A percentile compares a stretch with the other conserved stretches of the same genome.
phyloP scores from a whole-genome alignment of 2,797 vertebrate species.

The Sebastes cheni region DNA sequence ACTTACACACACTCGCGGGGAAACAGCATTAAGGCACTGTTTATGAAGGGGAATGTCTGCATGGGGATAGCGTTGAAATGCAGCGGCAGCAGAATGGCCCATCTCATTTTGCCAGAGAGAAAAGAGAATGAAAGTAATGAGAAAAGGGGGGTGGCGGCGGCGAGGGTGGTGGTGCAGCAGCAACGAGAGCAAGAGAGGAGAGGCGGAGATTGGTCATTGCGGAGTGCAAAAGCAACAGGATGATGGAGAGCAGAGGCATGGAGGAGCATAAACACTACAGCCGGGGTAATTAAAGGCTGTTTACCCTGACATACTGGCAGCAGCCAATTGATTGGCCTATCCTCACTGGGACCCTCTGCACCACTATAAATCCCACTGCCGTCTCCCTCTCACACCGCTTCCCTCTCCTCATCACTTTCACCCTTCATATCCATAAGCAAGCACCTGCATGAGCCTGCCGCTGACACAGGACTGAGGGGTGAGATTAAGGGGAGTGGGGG shows the following conservation, averaged over 20 bases:
- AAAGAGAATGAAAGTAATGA: conserved; percentile 69
- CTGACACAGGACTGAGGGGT: conserved; percentile 25
- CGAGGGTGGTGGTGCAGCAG: conserved; percentile 41
- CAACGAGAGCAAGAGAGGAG: conserved; percentile 29
- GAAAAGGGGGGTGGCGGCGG: conserved; percentile 39
- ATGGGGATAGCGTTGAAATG: conserved; percentile 62
- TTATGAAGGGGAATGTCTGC: conserved; percentile 60
- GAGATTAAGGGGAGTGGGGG: conserved; percentile 16
- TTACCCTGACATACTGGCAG: conserved; percentile 71
- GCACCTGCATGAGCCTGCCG: conserved; percentile 13
- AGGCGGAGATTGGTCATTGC: conserved; percentile 53
- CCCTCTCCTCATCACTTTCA: conserved; percentile 29
- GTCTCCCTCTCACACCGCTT: conserved; percentile 29
- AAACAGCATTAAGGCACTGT: conserved; percentile 48
- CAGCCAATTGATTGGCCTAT: conserved; percentile 69
- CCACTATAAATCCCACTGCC: conserved; percentile 72
- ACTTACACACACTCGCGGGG: neutral
- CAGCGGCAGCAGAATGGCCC: conserved; percentile 68
- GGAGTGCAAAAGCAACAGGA: conserved; percentile 54
- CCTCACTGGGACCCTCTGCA: conserved; percentile 61
- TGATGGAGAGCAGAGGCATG: conserved; percentile 68
- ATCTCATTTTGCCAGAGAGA: conserved; percentile 68
- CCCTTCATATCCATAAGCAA: conserved; percentile 36
- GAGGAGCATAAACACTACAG: conserved; percentile 74
- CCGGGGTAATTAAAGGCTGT: conserved; percentile 79